Evolutionary conservation across 2,888 invertebrate genomes (phyloP).

Genomic region (Parapristionchus giblindavisi): DNA sequence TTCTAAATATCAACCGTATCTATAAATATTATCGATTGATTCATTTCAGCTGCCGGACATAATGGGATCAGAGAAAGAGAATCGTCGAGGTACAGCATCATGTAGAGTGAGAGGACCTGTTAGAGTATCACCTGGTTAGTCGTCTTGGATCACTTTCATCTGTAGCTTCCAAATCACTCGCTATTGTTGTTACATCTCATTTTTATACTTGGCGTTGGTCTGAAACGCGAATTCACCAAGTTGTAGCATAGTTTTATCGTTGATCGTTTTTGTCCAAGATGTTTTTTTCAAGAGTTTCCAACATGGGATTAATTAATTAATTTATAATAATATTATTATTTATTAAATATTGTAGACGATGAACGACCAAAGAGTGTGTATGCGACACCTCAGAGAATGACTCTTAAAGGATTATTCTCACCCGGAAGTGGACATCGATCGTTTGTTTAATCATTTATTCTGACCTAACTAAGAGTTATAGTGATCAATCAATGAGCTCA

Average conservation of each 20-base stretch:
- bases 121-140: slow-evolving; percentile 22
- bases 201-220: not conserved
- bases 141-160: not conserved
- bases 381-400: slow-evolving; percentile 52
- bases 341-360: slow-evolving; percentile 23
- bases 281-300: not conserved
- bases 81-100: slow-evolving; percentile 23
- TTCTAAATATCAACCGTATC: not conserved
- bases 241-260: not conserved
- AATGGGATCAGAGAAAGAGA: slow-evolving; percentile 28
- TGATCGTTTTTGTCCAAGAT: not conserved
- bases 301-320: not conserved
- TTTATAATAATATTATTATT: not conserved
- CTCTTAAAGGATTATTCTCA: slow-evolving; percentile 51
- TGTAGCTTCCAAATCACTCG: not conserved
- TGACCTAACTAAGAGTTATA: not conserved
- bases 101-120: slow-evolving; percentile 33
- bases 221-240: not conserved
- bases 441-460: not conserved
- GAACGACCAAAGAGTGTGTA: slow-evolving; percentile 50
- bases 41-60: slow-evolving; percentile 3
- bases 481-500: too few relatives aligned
- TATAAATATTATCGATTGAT: not conserved
- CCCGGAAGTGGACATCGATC: slow-evolving; percentile 40
- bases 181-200: not conserved